These are phyloP conservation scores for Acrossocheilus fasciatus DNA, from an alignment of 2,797 vertebrate genomes.

Conservation along the genomic window DNA sequence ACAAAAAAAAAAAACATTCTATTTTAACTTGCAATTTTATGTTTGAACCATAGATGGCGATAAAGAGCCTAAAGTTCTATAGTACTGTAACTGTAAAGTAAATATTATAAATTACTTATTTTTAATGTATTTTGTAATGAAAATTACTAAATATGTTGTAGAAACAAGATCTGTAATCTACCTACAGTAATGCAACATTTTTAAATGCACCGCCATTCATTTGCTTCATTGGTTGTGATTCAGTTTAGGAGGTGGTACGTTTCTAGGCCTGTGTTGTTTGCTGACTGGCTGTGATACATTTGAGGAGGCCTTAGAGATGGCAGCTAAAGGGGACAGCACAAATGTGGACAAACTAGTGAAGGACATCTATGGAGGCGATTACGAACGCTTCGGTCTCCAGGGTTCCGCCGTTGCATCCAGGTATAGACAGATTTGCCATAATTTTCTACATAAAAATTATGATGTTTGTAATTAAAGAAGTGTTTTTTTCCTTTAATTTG, in stretches of 20 bases:
- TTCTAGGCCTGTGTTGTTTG: slow-evolving; percentile 87
- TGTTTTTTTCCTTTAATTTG: neutral
- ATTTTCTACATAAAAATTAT: neutral
- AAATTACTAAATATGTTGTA: neutral
- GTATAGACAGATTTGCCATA: slow-evolving; percentile 66
- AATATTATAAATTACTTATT: too few relatives aligned
- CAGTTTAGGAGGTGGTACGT: slow-evolving; percentile 89
- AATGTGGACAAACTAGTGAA: slow-evolving; percentile 88
- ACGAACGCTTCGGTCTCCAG: slow-evolving; percentile 86
- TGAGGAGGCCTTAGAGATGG: slow-evolving; percentile 90
- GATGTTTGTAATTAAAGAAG: neutral
- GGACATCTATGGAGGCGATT: slow-evolving; percentile 90
- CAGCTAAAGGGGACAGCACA: slow-evolving; percentile 87
- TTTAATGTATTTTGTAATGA: neutral
- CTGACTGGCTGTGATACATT: slow-evolving; percentile 89
- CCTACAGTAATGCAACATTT: neutral
- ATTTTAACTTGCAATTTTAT: neutral
- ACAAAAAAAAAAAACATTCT: neutral
- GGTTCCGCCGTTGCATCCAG: slow-evolving; percentile 89
- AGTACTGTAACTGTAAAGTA: neutral
- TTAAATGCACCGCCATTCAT: neutral
- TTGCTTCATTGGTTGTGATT: slow-evolving; percentile 10
- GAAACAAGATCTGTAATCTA: neutral
- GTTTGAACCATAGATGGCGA: neutral
- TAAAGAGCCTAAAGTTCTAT: neutral